Conservation (phyloP, 2,888 invertebrate species). For the Cataglyphis albicans region DNA sequence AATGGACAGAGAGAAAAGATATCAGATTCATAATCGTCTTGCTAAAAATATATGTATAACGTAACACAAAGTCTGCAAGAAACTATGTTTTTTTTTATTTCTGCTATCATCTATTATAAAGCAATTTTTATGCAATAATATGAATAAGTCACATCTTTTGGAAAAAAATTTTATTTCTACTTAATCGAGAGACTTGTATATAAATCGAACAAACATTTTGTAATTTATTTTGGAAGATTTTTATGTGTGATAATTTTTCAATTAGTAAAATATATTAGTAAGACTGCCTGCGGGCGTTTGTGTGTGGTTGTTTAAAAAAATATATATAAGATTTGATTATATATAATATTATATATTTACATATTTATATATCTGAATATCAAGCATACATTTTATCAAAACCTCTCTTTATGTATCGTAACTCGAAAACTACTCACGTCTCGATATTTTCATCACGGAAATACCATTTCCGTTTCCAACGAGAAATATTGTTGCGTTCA, state of each 20-base stretch:
- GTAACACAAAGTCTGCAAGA: slow-evolving; percentile 36
- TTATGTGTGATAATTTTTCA: background rate
- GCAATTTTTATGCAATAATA: slow-evolving; percentile 18
- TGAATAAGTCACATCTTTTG: slow-evolving; percentile 3
- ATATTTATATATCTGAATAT: background rate
- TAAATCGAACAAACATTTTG: background rate
- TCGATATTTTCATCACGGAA: background rate
- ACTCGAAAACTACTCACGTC: background rate
- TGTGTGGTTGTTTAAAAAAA: background rate
- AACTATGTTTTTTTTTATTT: slow-evolving; percentile 11
- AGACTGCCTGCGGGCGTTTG: background rate
- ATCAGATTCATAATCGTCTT: slow-evolving; percentile 47
- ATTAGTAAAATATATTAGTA: background rate
- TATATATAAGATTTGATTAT: slow-evolving; percentile 1
- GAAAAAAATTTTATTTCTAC: background rate
- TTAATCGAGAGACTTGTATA: background rate
- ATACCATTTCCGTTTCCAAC: slow-evolving; percentile 10
- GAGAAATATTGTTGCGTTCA: background rate
- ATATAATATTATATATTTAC: background rate
- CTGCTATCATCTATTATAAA: background rate
- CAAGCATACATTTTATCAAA: background rate
- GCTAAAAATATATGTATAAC: slow-evolving; percentile 46
- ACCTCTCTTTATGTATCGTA: background rate
- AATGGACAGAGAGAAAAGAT: slow-evolving; percentile 5
- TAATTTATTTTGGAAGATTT: background rate